Conservation (phyloP, 2,797 vertebrate species). For the Chiloscyllium punctatum region DNA sequence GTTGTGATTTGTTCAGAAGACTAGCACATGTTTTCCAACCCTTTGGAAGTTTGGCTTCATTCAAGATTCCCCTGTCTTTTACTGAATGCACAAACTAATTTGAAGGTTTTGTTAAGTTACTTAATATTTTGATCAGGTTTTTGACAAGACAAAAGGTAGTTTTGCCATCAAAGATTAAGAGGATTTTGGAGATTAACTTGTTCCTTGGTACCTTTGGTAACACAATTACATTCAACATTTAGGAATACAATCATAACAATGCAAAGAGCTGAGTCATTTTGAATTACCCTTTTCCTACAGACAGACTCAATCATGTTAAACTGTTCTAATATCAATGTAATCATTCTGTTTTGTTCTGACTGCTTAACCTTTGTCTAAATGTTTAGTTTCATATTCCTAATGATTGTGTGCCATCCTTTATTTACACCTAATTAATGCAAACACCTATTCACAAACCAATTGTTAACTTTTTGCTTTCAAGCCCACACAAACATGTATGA, state of each 20-base stretch:
- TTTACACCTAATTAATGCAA: not conserved
- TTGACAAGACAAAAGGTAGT: no score
- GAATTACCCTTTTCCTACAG: not conserved
- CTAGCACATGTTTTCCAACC: not conserved
- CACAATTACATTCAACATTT: not conserved
- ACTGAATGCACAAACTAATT: not conserved
- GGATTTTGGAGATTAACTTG: not conserved
- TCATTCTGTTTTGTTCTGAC: no score
- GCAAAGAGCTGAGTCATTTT: not conserved
- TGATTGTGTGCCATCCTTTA: not conserved
- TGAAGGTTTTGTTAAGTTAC: no score
- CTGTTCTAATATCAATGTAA: not conserved
- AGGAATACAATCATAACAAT: not conserved
- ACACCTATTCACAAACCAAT: not conserved
- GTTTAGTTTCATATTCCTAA: not conserved
- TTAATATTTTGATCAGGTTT: no score
- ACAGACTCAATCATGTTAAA: not conserved
- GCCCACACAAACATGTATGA: not conserved
- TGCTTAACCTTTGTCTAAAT: no score
- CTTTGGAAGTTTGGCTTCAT: not conserved
- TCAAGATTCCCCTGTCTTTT: not conserved
- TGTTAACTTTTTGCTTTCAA: not conserved
- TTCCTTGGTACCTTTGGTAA: not conserved
- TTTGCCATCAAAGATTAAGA: no score
- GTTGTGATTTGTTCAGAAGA: not conserved